phyloP scores from a whole-genome alignment of 2,113 vertebrate genomes.

The Casuarius casuarius region DNA sequence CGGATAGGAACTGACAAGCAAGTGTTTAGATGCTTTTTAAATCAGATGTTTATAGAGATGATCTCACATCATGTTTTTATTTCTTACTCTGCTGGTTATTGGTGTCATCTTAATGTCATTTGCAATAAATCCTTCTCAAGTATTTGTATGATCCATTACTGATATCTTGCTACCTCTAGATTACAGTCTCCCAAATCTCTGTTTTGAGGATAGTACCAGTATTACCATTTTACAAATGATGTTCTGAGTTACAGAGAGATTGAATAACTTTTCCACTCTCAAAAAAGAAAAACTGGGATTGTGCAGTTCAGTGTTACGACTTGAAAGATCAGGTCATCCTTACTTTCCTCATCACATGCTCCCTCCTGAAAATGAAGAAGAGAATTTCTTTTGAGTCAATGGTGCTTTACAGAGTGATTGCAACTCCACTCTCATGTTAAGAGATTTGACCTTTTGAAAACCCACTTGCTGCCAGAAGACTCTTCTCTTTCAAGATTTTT shows the following conservation, averaged over 20 bases:
- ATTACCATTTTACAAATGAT: background rate
- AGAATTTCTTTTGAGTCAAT: slow-evolving; percentile 16
- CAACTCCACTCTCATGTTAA: background rate
- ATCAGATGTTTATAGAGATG: background rate
- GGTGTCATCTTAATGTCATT: background rate
- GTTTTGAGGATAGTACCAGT: background rate
- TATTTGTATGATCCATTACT: background rate
- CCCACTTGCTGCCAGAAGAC: slow-evolving; percentile 5
- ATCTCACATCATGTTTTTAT: background rate
- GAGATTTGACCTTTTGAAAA: slow-evolving; percentile 36
- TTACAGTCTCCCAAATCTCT: background rate
- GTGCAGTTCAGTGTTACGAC: background rate
- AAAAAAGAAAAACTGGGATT: background rate
- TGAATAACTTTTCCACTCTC: background rate
- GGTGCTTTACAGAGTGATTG: slow-evolving; percentile 1
- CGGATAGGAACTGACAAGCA: background rate
- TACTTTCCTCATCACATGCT: background rate
- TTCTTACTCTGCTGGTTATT: background rate
- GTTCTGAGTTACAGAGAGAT: background rate
- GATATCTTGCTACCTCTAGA: background rate
- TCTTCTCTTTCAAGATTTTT: slow-evolving; percentile 1
- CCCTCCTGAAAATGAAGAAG: background rate
- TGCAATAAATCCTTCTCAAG: background rate
- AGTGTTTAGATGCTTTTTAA: background rate
- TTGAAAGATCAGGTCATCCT: background rate